These are phyloP conservation scores for Rousettus leschenaultii DNA, from an alignment of 2,113 vertebrate species.

Conservation along the genomic window DNA sequence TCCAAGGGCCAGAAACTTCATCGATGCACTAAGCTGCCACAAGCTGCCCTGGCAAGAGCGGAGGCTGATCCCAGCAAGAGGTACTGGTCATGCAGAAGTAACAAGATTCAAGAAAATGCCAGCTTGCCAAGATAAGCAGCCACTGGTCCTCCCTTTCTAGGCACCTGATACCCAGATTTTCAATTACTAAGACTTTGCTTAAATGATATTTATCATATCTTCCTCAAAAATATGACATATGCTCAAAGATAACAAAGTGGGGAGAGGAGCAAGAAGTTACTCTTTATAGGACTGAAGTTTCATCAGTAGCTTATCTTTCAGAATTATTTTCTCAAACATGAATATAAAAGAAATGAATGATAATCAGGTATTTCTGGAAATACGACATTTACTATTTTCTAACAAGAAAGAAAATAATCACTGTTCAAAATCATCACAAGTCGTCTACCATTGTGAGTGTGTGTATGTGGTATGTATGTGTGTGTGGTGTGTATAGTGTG, in stretches of 20 bases:
- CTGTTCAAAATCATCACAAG: background rate
- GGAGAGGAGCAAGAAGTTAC: too few species aligned
- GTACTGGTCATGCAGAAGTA: background rate
- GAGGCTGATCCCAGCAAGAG: background rate
- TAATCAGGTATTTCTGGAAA: constrained; percentile 20
- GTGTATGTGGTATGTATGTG: background rate
- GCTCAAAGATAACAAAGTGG: background rate
- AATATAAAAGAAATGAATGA: background rate
- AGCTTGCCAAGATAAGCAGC: background rate
- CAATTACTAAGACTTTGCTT: background rate
- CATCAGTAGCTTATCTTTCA: background rate
- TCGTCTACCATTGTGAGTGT: background rate
- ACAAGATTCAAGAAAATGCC: background rate
- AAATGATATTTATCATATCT: background rate
- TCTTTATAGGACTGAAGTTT: background rate
- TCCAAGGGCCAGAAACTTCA: background rate
- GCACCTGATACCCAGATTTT: background rate
- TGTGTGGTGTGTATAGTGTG: too few species aligned
- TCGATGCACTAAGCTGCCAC: background rate
- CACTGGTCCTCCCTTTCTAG: background rate
- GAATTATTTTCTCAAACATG: background rate
- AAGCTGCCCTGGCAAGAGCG: background rate
- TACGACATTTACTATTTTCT: background rate
- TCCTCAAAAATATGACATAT: background rate
- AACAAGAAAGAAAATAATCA: background rate